Percentiles rank a stretch among this genome's conserved stretches.
phyloP scores from a whole-genome alignment of 2,113 vertebrate species.

The Turdus rufiventris region DNA sequence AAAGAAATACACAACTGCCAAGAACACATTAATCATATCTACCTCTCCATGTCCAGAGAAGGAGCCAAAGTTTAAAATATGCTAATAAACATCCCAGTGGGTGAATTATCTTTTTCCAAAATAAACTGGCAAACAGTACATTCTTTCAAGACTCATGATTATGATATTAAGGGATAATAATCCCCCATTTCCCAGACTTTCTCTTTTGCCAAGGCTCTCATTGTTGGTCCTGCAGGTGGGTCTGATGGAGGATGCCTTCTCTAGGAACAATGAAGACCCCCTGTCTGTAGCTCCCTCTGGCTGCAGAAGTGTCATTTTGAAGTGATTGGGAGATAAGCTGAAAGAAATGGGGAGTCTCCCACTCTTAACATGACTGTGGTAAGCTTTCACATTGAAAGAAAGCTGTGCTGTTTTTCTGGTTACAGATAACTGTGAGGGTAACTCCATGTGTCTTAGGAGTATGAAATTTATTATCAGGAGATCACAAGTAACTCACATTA shows the following conservation, averaged over 20 bases:
- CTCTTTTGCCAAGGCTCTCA: background rate
- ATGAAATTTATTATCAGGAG: background rate
- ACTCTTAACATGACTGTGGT: accelerated
- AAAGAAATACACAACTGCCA: background rate
- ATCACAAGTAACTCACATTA: background rate
- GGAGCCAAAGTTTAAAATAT: background rate
- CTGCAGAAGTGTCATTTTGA: background rate
- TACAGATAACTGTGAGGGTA: background rate
- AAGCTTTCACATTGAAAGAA: background rate
- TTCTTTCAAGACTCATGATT: background rate
- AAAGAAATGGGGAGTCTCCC: background rate
- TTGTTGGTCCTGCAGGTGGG: background rate
- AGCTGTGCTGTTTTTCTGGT: background rate
- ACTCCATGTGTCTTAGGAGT: background rate
- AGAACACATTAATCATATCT: background rate
- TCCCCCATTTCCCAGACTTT: background rate
- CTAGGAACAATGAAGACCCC: background rate
- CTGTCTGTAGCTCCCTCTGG: background rate
- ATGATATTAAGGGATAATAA: background rate
- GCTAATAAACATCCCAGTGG: background rate
- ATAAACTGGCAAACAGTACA: background rate
- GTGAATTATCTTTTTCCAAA: background rate
- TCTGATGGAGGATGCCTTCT: background rate
- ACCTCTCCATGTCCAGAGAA: background rate
- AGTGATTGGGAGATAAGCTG: background rate